Conservation (phyloP, 1,140 invertebrate species). For the Ceratoteleas bidentatus region DNA sequence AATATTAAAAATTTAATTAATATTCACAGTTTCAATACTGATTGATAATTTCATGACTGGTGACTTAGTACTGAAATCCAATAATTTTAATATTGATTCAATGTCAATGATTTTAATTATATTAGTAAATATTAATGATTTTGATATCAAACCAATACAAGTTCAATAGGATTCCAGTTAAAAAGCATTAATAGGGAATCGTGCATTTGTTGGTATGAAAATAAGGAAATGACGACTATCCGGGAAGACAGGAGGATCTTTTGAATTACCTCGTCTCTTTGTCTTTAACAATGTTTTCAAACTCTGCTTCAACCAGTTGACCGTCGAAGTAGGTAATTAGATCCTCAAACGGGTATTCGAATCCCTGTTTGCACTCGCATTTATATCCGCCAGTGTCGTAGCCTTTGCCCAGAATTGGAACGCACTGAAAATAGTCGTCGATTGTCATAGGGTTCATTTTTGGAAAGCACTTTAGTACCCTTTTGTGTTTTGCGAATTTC, state of each 20-base stretch:
- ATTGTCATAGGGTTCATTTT: neutral
- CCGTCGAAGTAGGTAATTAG: slow-evolving; percentile 97
- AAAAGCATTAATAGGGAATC: too few species aligned
- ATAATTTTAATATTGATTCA: too few species aligned
- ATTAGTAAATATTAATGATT: too few species aligned
- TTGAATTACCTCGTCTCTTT: slow-evolving; percentile 85
- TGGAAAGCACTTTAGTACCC: neutral
- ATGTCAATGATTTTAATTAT: too few species aligned
- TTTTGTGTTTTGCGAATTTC: neutral
- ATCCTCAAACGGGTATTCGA: slow-evolving; percentile 98
- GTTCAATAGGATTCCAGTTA: too few species aligned
- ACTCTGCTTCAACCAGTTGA: slow-evolving; percentile 97
- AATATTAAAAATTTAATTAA: too few species aligned
- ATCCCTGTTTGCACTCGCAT: slow-evolving; percentile 98
- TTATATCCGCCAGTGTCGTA: slow-evolving; percentile 98
- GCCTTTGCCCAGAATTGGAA: slow-evolving; percentile 94
- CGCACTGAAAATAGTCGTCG: slow-evolving; percentile 86
- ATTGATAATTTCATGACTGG: too few species aligned
- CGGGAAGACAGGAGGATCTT: neutral
- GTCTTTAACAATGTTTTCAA: slow-evolving; percentile 90
- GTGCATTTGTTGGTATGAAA: too few species aligned
- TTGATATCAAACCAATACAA: too few species aligned
- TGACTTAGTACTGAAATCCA: too few species aligned
- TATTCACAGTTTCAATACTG: too few species aligned
- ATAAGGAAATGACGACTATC: too few species aligned